Conservation (phyloP, 2,888 invertebrate species). For the Lottia scabra region DNA sequence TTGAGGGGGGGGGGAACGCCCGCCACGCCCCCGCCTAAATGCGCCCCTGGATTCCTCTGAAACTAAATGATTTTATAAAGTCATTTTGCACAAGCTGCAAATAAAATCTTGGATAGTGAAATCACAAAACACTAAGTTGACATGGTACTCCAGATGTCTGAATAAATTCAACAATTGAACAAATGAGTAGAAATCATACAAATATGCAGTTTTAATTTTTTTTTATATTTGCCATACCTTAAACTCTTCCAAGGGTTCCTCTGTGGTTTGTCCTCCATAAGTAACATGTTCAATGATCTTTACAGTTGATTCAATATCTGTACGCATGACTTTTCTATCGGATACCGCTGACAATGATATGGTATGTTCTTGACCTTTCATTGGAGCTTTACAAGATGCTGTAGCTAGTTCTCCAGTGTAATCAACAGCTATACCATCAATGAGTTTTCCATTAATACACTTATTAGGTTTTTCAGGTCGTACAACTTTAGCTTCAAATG, state of each 20-base stretch:
- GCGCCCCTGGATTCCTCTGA: too few relatives aligned
- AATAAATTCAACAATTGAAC: too few relatives aligned
- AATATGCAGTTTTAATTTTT: background rate
- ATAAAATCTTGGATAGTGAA: too few relatives aligned
- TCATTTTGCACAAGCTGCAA: too few relatives aligned
- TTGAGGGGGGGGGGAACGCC: too few relatives aligned
- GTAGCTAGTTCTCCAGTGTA: background rate
- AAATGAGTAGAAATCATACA: too few relatives aligned
- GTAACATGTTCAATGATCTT: background rate
- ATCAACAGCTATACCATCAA: background rate
- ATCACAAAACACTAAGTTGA: too few relatives aligned
- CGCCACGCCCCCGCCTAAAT: too few relatives aligned
- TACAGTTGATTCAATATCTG: background rate
- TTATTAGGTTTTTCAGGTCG: background rate
- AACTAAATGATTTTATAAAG: too few relatives aligned
- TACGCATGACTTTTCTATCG: slow-evolving; percentile 8
- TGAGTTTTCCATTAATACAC: slow-evolving; percentile 12
- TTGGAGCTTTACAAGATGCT: background rate
- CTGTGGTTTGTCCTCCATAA: background rate
- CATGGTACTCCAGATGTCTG: too few relatives aligned
- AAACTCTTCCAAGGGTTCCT: background rate
- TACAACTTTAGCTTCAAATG: slow-evolving; percentile 23
- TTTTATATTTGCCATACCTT: background rate
- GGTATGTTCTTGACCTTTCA: background rate
- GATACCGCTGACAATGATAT: slow-evolving; percentile 13